A percentile compares a stretch with the other conserved stretches of the same genome.
Conservation (phyloP, 2,888 invertebrate species). For the Euplagia quadripunctaria region DNA sequence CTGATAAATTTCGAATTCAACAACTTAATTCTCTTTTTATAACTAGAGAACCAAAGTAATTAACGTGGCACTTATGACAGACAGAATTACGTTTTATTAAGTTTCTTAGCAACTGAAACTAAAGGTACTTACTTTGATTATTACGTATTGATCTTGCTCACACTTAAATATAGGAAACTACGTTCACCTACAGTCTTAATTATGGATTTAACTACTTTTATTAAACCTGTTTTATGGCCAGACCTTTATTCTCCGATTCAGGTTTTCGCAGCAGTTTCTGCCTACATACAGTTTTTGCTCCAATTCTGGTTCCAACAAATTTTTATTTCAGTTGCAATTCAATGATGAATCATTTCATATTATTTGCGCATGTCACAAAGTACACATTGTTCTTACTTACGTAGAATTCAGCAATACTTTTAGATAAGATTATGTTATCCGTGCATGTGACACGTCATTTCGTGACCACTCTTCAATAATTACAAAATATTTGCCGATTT, state of each 20-base stretch:
- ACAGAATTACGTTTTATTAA: background rate
- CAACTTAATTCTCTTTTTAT: constrained; percentile 24
- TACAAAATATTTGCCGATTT: background rate
- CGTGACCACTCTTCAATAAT: background rate
- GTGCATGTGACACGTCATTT: constrained; percentile 10
- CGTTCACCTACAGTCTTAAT: constrained; percentile 74
- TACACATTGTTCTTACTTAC: constrained; percentile 22
- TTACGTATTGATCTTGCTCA: constrained; percentile 38
- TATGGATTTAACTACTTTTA: constrained; percentile 61
- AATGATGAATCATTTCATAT: constrained; percentile 43
- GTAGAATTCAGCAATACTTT: constrained; percentile 27
- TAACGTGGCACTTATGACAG: constrained; percentile 3
- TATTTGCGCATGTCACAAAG: constrained; percentile 11
- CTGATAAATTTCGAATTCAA: constrained; percentile 14
- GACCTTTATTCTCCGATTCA: constrained; percentile 54
- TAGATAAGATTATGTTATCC: constrained; percentile 21
- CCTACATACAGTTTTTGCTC: constrained; percentile 46
- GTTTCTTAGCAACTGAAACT: constrained; percentile 30
- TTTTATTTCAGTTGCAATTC: constrained; percentile 26
- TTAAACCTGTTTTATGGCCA: constrained; percentile 66
- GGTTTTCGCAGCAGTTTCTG: constrained; percentile 31
- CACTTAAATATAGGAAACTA: constrained; percentile 33
- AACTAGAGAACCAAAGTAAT: background rate
- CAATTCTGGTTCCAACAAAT: constrained; percentile 48
- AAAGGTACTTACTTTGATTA: constrained; percentile 24